These are phyloP conservation scores for Sitophilus oryzae DNA, from an alignment of 1,140 invertebrate genomes.

Conservation along the genomic window DNA sequence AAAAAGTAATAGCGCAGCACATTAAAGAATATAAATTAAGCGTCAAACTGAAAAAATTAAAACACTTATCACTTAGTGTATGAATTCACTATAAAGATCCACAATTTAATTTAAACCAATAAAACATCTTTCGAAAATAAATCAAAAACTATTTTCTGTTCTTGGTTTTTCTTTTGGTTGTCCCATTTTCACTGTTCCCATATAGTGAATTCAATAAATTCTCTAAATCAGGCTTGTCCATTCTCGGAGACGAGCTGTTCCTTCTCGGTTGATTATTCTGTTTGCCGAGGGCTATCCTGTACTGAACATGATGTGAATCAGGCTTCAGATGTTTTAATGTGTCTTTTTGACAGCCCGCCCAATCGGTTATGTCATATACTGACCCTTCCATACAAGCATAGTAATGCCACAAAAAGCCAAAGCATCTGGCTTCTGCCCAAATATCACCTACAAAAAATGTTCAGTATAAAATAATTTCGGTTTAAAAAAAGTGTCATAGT, in stretches of 20 bases:
- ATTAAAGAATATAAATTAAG: neutral
- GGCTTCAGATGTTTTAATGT: slow-evolving; percentile 73
- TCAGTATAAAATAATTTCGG: slow-evolving; percentile 34
- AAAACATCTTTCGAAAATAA: too few relatives aligned
- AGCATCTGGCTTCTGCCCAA: slow-evolving; percentile 85
- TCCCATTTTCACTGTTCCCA: slow-evolving; percentile 29
- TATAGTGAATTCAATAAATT: slow-evolving; percentile 42
- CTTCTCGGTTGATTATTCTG: slow-evolving; percentile 32
- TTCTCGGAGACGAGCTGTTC: slow-evolving; percentile 27
- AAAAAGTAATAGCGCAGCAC: neutral
- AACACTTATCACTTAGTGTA: too few relatives aligned
- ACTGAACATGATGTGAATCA: slow-evolving; percentile 86
- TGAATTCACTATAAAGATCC: too few relatives aligned
- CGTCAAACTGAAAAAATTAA: neutral
- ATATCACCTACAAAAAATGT: slow-evolving; percentile 56
- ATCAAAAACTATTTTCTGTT: slow-evolving; percentile 18
- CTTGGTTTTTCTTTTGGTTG: slow-evolving; percentile 23
- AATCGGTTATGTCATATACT: slow-evolving; percentile 92
- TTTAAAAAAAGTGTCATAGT: neutral
- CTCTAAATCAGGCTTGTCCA: slow-evolving; percentile 39
- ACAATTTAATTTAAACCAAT: too few relatives aligned
- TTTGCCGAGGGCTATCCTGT: slow-evolving; percentile 78
- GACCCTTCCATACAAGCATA: slow-evolving; percentile 94
- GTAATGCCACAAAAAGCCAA: slow-evolving; percentile 87
- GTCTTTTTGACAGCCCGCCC: slow-evolving; percentile 87